Conservation (phyloP, 2,888 invertebrate species). For the Gnatocerus cornutus region DNA sequence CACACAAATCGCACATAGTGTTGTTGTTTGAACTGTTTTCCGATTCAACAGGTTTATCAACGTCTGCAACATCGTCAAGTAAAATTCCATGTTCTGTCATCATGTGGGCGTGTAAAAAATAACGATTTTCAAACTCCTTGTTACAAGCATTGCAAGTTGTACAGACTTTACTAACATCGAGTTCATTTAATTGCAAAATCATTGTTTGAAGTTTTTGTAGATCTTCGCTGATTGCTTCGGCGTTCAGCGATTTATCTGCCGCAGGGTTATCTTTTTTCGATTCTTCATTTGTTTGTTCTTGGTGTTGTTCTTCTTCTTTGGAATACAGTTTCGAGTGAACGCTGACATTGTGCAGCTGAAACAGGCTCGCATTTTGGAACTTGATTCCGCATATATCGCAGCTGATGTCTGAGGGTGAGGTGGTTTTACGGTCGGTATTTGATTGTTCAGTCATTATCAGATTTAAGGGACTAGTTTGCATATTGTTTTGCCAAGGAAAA, state of each 20-base stretch:
- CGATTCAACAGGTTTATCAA: constrained; percentile 64
- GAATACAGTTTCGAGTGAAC: constrained; percentile 64
- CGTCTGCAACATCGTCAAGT: constrained; percentile 69
- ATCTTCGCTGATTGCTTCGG: constrained; percentile 85
- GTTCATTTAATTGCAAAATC: constrained; percentile 90
- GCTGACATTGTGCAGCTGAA: constrained; percentile 69
- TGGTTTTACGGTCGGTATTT: constrained; percentile 73
- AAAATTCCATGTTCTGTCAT: constrained; percentile 79
- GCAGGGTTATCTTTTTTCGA: constrained; percentile 46
- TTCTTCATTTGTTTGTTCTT: constrained; percentile 62
- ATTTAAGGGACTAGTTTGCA: constrained; percentile 86
- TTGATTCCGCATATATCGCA: constrained; percentile 73
- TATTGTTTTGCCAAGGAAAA: constrained; percentile 65
- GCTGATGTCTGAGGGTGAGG: constrained; percentile 71
- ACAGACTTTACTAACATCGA: constrained; percentile 76
- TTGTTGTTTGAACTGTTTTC: constrained; percentile 66
- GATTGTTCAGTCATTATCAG: constrained; percentile 82
- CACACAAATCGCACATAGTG: constrained; percentile 69
- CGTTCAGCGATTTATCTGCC: constrained; percentile 66
- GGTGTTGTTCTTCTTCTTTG: constrained; percentile 56
- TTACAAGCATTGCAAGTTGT: constrained; percentile 80
- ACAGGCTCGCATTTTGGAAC: constrained; percentile 72
- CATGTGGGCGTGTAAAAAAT: constrained; percentile 81
- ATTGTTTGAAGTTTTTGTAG: constrained; percentile 91
- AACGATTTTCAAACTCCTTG: constrained; percentile 82